Evolutionary conservation across 2,888 invertebrate genomes (phyloP).

Genomic region (Prosapia bicincta): DNA sequence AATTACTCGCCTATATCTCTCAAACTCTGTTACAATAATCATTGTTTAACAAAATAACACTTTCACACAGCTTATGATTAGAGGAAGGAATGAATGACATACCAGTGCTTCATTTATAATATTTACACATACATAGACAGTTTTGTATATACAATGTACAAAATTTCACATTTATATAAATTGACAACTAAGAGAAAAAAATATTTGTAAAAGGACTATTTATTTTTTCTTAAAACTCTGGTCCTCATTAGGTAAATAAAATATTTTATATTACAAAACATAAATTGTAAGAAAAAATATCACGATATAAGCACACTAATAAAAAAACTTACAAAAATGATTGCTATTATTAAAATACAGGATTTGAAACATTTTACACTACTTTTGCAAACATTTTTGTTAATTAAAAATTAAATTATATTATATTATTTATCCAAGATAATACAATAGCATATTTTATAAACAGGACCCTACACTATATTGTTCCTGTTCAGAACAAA

Average conservation of each 20-base stretch:
- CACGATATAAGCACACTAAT: not conserved
- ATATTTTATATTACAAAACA: not conserved
- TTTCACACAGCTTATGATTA: not conserved
- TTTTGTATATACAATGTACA: not conserved
- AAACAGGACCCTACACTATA: too few relatives aligned
- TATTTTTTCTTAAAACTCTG: not conserved
- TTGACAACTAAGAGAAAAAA: not conserved
- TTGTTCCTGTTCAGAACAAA: not conserved
- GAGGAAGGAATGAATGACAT: not conserved
- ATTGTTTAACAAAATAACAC: not conserved
- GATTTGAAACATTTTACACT: too few relatives aligned
- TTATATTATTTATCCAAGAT: not conserved
- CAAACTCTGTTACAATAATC: not conserved
- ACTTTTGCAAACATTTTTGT: not conserved
- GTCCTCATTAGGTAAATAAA: not conserved
- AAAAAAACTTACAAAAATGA: not conserved
- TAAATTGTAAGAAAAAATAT: not conserved
- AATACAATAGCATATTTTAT: too few relatives aligned
- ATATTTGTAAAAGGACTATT: not conserved
- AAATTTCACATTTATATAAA: not conserved
- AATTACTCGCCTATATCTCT: not conserved
- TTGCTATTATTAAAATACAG: not conserved
- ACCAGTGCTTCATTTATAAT: not conserved
- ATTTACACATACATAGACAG: not conserved
- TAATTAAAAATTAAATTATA: not conserved